Evolutionary conservation across 2,797 vertebrate species (phyloP).

Genomic region (Acanthiza pusilla): DNA sequence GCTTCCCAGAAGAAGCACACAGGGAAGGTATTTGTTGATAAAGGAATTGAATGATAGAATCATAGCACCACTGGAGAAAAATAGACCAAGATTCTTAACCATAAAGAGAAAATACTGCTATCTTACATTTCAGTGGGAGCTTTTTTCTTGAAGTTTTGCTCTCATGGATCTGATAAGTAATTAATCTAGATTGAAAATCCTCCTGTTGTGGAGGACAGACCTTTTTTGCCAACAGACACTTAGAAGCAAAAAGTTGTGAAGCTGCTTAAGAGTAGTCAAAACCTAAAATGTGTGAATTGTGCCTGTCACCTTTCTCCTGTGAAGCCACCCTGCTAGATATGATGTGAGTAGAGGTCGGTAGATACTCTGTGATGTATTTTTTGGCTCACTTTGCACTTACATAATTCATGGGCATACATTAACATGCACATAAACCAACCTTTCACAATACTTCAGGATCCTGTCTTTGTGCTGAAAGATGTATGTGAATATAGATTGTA

Average conservation of each 20-base stretch:
- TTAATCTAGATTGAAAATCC: not conserved
- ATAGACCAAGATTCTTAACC: not conserved
- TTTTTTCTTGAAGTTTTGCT: not conserved
- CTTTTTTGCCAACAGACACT: not conserved
- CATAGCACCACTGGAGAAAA: not conserved
- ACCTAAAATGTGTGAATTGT: not conserved
- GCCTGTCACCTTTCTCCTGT: not conserved
- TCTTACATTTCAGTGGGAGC: not conserved
- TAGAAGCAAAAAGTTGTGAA: not conserved
- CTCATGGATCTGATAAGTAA: not conserved
- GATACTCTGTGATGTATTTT: not conserved
- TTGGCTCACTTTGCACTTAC: not conserved
- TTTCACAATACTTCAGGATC: constrained; percentile 3
- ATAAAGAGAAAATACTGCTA: not conserved
- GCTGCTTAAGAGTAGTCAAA: not conserved
- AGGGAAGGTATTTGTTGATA: not conserved
- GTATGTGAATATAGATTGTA: not conserved
- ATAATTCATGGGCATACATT: not conserved
- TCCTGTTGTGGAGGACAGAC: not conserved
- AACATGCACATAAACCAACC: not conserved
- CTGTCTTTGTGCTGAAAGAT: constrained; percentile 8
- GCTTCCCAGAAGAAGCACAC: not conserved
- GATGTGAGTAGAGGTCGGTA: not conserved
- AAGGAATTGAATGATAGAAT: not conserved
- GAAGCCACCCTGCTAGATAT: not conserved